A percentile compares a stretch with the other conserved stretches of the same genome.
phyloP scores from a whole-genome alignment of 2,888 invertebrate species.

The Amiota minor region DNA sequence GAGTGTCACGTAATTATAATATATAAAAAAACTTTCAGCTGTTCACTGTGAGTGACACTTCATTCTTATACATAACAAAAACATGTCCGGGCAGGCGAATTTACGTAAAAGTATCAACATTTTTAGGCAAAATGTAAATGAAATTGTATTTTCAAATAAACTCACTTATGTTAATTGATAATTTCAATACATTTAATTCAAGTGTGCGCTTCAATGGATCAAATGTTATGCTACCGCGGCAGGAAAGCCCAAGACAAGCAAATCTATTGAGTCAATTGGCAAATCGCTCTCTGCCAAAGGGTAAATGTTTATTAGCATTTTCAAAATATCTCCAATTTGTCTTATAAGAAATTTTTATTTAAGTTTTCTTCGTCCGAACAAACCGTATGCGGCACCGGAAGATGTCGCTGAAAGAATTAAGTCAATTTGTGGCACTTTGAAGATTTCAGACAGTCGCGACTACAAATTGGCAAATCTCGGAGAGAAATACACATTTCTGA shows the following conservation, averaged over 20 bases:
- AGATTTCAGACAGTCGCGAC: slow-evolving; percentile 73
- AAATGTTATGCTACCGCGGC: slow-evolving; percentile 62
- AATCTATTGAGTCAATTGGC: slow-evolving; percentile 76
- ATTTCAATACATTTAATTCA: background rate
- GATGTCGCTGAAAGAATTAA: slow-evolving; percentile 79
- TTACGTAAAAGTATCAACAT: slow-evolving; percentile 53
- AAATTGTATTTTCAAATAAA: slow-evolving; percentile 4
- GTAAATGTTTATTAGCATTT: slow-evolving; percentile 70
- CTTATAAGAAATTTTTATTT: slow-evolving; percentile 47
- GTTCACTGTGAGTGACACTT: too few relatives aligned
- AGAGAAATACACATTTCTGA: slow-evolving; percentile 81
- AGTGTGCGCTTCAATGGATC: slow-evolving; percentile 44
- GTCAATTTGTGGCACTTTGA: slow-evolving; percentile 77
- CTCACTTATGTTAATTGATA: background rate
- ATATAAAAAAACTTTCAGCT: too few relatives aligned
- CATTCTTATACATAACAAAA: too few relatives aligned
- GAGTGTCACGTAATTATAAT: too few relatives aligned
- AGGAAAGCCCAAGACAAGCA: slow-evolving; percentile 67
- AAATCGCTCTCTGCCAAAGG: slow-evolving; percentile 82
- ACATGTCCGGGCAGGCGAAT: slow-evolving; percentile 34
- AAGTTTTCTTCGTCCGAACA: slow-evolving; percentile 84
- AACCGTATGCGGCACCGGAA: slow-evolving; percentile 82
- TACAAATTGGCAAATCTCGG: slow-evolving; percentile 55
- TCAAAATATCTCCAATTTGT: background rate
- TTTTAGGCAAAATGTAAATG: slow-evolving; percentile 53